Conservation (phyloP, 2,888 invertebrate genomes). For the Salpingus planirostris region DNA sequence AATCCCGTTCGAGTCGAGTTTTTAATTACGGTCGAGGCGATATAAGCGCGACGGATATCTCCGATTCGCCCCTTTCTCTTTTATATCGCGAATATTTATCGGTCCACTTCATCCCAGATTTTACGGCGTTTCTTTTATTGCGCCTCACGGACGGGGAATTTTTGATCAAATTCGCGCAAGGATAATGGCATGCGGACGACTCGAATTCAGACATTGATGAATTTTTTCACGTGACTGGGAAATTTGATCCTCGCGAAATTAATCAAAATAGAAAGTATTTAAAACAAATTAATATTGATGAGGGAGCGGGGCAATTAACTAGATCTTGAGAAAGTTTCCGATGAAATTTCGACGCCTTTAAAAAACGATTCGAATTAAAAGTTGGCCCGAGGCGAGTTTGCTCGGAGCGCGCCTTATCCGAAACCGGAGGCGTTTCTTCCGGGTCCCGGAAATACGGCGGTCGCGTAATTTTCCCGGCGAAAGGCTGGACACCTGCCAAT, state of each 20-base stretch:
- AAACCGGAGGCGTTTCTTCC: neutral
- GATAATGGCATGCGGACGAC: no score
- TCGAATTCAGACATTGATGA: no score
- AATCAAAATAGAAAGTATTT: constrained; percentile 12
- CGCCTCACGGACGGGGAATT: no score
- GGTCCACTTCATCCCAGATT: no score
- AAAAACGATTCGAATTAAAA: constrained; percentile 7
- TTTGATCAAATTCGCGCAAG: no score
- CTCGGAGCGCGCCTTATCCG: constrained; percentile 2
- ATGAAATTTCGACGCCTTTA: neutral
- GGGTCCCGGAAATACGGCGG: constrained; percentile 1
- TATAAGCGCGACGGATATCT: no score
- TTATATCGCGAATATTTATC: no score
- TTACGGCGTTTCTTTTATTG: no score
- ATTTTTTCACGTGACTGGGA: constrained; percentile 3
- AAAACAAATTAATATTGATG: constrained; percentile 14
- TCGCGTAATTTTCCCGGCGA: constrained; percentile 1
- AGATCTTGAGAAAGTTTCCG: no score
- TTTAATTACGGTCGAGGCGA: no score
- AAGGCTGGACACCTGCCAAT: constrained; percentile 37
- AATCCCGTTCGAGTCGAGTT: no score
- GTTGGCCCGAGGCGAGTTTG: constrained; percentile 4
- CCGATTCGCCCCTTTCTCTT: no score
- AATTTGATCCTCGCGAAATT: constrained; percentile 6
- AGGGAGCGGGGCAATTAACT: constrained; percentile 8